Percentiles rank a stretch among this genome's conserved stretches.
These are phyloP conservation scores for Blastomussa wellsi DNA, from an alignment of 92 coral and sea anemone genomes.

Conservation along the genomic window DNA sequence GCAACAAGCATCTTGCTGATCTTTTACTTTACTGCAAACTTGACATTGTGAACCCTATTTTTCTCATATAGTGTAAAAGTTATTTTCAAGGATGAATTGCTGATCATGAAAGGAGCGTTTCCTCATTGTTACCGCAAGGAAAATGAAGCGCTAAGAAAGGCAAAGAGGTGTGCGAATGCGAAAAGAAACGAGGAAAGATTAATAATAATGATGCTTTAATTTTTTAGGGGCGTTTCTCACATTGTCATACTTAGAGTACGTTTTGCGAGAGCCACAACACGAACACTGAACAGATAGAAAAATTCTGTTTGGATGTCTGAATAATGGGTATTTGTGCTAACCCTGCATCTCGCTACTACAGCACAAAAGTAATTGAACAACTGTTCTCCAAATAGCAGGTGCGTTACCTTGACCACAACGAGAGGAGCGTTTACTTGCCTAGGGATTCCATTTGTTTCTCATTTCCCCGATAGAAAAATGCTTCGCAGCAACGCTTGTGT, in stretches of 20 bases:
- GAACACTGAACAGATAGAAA: background rate
- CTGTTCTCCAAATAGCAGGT: constrained; percentile 26
- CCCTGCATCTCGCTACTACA: background rate
- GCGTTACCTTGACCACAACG: constrained; percentile 7
- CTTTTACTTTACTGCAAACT: background rate
- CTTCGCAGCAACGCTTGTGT: background rate
- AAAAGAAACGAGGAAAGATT: background rate
- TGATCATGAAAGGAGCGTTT: background rate
- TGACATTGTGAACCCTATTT: background rate
- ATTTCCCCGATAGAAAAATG: background rate
- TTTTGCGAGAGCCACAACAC: background rate
- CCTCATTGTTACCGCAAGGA: background rate
- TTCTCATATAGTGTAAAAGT: background rate
- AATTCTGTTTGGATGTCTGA: background rate
- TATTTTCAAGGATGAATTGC: background rate
- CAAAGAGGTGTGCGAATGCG: background rate
- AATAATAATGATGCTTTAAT: background rate
- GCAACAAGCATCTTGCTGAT: background rate
- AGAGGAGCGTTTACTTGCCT: background rate
- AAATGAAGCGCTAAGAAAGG: background rate
- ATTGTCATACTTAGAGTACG: background rate
- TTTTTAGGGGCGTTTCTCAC: background rate
- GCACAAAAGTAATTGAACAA: constrained; percentile 24
- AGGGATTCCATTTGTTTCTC: background rate
- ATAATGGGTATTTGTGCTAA: background rate